These are phyloP conservation scores for Diprion similis DNA, from an alignment of 1,140 invertebrate genomes.

Conservation along the genomic window DNA sequence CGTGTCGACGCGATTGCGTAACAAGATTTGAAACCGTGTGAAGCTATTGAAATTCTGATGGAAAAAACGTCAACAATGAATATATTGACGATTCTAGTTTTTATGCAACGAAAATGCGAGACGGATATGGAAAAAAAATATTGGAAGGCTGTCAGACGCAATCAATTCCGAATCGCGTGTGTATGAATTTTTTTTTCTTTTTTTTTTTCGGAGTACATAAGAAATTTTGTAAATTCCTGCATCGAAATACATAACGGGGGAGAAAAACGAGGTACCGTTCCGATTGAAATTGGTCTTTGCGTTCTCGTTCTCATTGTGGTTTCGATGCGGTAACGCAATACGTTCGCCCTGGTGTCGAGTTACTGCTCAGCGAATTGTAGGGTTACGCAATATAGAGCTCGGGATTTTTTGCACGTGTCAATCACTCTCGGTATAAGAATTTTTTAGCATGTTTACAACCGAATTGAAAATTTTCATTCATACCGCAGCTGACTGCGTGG, in stretches of 20 bases:
- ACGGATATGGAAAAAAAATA: slow-evolving; percentile 1
- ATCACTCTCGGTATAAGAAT: neutral
- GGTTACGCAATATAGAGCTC: slow-evolving; percentile 3
- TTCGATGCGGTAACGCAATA: slow-evolving; percentile 41
- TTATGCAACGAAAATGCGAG: neutral
- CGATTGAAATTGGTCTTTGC: slow-evolving; percentile 39
- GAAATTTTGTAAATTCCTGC: slow-evolving; percentile 3
- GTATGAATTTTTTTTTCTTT: neutral
- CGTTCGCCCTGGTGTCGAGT: slow-evolving; percentile 28
- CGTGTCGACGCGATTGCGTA: too few species aligned
- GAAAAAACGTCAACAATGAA: too few species aligned
- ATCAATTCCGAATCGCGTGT: slow-evolving; percentile 27
- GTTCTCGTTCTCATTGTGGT: slow-evolving; percentile 36
- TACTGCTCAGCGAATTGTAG: slow-evolving; percentile 26
- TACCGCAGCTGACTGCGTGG: neutral
- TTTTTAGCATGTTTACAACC: neutral
- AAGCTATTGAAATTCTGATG: too few species aligned
- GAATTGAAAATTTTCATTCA: neutral
- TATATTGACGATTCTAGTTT: too few species aligned
- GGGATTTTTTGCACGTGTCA: slow-evolving; percentile 5
- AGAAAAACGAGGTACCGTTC: slow-evolving; percentile 23
- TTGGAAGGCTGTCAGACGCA: slow-evolving; percentile 44
- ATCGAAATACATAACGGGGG: slow-evolving; percentile 8
- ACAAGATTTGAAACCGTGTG: too few species aligned
- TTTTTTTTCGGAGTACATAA: slow-evolving; percentile 1